Evolutionary conservation across 2,888 invertebrate species (phyloP).

Genomic region (Acronicta aceris): DNA sequence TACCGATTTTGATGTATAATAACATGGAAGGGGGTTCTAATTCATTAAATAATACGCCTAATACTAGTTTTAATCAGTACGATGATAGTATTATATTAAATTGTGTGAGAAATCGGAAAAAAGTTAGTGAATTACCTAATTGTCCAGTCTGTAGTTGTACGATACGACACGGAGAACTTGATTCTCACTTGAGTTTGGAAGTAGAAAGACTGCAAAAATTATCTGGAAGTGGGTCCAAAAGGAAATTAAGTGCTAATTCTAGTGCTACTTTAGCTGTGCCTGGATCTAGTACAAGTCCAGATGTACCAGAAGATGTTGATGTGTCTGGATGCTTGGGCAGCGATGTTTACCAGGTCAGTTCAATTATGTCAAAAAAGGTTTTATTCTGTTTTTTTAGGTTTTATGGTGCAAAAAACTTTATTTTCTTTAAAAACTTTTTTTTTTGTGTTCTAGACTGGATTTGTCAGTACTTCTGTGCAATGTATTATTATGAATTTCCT

Average conservation of each 20-base stretch:
- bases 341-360: slow-evolving; percentile 82
- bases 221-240: slow-evolving; percentile 72
- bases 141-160: slow-evolving; percentile 97
- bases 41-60: slow-evolving; percentile 69
- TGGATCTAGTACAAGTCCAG: slow-evolving; percentile 51
- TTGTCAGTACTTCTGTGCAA: too few relatives aligned
- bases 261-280: slow-evolving; percentile 65
- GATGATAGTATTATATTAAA: slow-evolving; percentile 84
- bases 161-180: slow-evolving; percentile 94
- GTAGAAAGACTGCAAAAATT: slow-evolving; percentile 86
- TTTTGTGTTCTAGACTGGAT: too few relatives aligned
- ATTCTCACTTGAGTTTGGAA: slow-evolving; percentile 94
- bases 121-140: slow-evolving; percentile 91
- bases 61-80: slow-evolving; percentile 71
- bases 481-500: too few relatives aligned
- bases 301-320: slow-evolving; percentile 73
- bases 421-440: too few relatives aligned
- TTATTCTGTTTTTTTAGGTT: neutral
- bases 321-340: slow-evolving; percentile 81
- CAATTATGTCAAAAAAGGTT: neutral
- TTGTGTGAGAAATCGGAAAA: slow-evolving; percentile 89
- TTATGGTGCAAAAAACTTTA: too few relatives aligned
- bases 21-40: slow-evolving; percentile 84
- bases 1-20: slow-evolving; percentile 82
- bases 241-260: slow-evolving; percentile 77